These are phyloP conservation scores for Halichoeres trimaculatus DNA, from an alignment of 2,113 vertebrate genomes.

Conservation along the genomic window DNA sequence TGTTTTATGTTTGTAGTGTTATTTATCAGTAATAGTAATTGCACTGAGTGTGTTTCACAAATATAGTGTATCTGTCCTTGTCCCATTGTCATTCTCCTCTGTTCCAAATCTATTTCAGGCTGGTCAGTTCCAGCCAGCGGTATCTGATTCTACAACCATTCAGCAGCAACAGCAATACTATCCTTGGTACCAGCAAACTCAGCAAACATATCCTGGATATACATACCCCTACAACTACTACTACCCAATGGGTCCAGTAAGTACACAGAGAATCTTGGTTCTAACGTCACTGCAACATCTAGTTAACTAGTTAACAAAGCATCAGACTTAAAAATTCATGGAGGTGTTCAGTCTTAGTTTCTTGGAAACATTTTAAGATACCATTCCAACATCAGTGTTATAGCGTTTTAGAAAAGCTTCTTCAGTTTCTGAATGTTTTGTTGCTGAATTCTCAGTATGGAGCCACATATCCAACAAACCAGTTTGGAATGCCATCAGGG, in stretches of 20 bases:
- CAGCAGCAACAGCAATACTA: constrained; percentile 88
- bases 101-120: constrained; percentile 60
- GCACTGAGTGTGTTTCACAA: not conserved
- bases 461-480: constrained; percentile 85
- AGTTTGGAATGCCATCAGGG: constrained; percentile 83
- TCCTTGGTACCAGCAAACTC: constrained; percentile 91
- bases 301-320: too few species aligned
- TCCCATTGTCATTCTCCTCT: not conserved
- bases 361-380: not conserved
- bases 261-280: constrained; percentile 32
- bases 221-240: constrained; percentile 89
- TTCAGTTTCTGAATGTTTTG: not conserved
- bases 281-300: too few species aligned
- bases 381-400: not conserved
- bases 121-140: constrained; percentile 82
- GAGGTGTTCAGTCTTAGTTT: too few species aligned
- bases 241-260: constrained; percentile 85
- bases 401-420: not conserved
- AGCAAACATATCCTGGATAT: constrained; percentile 89
- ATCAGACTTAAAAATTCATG: too few species aligned
- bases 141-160: constrained; percentile 81
- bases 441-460: constrained; percentile 76
- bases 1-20: not conserved
- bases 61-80: not conserved
- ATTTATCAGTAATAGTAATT: not conserved